A percentile compares a stretch with the other conserved stretches of the same genome.
These are phyloP conservation scores for Petrophora chlorosata DNA, from an alignment of 2,888 invertebrate genomes.

Conservation along the genomic window DNA sequence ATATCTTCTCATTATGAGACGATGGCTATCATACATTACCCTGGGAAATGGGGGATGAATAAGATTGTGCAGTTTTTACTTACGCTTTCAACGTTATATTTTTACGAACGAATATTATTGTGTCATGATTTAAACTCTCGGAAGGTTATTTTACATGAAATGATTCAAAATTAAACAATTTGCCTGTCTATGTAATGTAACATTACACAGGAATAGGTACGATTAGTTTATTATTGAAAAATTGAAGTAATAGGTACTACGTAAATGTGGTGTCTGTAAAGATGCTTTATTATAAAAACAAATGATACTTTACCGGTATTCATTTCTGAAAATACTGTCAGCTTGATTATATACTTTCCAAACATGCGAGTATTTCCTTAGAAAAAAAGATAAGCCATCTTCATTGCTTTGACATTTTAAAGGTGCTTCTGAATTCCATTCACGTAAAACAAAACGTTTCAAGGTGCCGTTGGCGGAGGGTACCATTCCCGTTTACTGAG, in stretches of 20 bases:
- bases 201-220: too few species aligned
- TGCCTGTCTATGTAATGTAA: too few species aligned
- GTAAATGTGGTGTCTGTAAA: too few species aligned
- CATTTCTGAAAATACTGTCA: not conserved
- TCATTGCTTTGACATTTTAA: slow-evolving; percentile 6
- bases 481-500: not conserved
- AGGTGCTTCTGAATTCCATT: slow-evolving; percentile 2
- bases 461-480: not conserved
- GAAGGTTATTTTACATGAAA: too few species aligned
- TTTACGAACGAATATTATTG: too few species aligned
- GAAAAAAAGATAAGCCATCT: not conserved
- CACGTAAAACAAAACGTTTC: slow-evolving; percentile 4
- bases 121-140: too few species aligned
- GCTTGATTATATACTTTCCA: not conserved
- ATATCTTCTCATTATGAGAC: slow-evolving; percentile 38
- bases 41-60: slow-evolving; percentile 20
- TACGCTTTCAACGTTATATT: slow-evolving; percentile 5
- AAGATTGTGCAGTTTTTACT: slow-evolving; percentile 22
- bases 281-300: too few species aligned
- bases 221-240: too few species aligned
- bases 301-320: too few species aligned
- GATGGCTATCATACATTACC: slow-evolving; percentile 28
- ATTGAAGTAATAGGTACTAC: too few species aligned
- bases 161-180: too few species aligned
- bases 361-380: not conserved